These are phyloP conservation scores for Malacoraja senta DNA, from an alignment of 2,797 vertebrate genomes.

Conservation along the genomic window DNA sequence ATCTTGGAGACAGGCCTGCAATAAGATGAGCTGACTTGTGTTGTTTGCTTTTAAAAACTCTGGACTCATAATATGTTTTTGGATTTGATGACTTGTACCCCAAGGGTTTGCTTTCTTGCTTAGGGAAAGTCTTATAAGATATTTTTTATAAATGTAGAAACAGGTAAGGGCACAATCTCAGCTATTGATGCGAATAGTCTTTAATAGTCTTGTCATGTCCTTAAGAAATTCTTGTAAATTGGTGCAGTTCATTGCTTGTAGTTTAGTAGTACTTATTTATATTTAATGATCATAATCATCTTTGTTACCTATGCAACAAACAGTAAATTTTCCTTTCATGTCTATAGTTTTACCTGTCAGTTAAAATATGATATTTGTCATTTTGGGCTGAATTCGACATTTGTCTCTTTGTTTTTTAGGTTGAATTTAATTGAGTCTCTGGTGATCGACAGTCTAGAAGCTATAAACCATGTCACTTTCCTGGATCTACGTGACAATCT, in stretches of 20 bases:
- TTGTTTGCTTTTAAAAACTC: background rate
- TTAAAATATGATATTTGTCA: background rate
- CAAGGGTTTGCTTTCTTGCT: background rate
- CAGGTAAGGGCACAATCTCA: background rate
- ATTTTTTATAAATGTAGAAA: background rate
- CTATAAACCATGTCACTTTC: slow-evolving; percentile 73
- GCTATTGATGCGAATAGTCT: background rate
- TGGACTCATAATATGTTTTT: background rate
- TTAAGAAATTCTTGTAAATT: background rate
- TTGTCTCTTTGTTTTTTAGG: slow-evolving; percentile 50
- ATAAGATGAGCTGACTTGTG: background rate
- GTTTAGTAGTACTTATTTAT: background rate
- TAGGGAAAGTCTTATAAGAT: background rate
- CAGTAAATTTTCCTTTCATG: background rate
- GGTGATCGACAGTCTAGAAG: slow-evolving; percentile 63
- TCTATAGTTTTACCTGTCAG: background rate
- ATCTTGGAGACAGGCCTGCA: background rate
- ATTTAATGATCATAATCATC: background rate
- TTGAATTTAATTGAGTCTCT: slow-evolving; percentile 73
- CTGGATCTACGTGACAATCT: slow-evolving; percentile 85
- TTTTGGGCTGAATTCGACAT: background rate
- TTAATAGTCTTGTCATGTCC: background rate
- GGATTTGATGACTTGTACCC: background rate
- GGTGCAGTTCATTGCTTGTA: background rate
- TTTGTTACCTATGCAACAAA: background rate